These are phyloP conservation scores for Onychomys leucogaster DNA, from an alignment of 2,797 vertebrate species.

Conservation along the genomic window DNA sequence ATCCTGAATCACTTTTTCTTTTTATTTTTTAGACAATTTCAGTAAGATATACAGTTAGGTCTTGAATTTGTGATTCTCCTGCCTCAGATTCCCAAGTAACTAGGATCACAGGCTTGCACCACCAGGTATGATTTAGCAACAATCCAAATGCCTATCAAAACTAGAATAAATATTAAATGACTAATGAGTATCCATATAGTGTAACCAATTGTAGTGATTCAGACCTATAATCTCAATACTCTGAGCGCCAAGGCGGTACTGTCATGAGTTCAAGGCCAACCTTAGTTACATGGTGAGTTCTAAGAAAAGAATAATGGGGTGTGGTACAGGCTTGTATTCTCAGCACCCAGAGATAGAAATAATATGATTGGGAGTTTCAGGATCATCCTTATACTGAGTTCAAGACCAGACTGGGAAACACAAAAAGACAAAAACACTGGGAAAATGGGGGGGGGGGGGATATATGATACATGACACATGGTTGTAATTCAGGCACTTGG, in stretches of 20 bases:
- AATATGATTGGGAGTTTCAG: neutral
- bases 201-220: neutral
- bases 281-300: neutral
- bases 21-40: neutral
- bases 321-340: neutral
- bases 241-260: neutral
- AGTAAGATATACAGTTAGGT: neutral
- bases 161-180: neutral
- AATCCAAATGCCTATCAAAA: neutral
- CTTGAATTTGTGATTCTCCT: neutral
- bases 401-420: neutral
- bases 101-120: neutral
- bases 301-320: neutral
- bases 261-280: neutral
- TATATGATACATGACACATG: neutral
- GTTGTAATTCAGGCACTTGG: neutral
- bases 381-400: neutral
- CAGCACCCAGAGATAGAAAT: neutral
- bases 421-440: neutral
- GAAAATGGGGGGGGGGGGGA: neutral
- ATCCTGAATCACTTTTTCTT: neutral
- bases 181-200: neutral
- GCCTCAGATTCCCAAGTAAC: neutral
- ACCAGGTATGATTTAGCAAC: neutral
- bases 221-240: neutral